These are phyloP conservation scores for Sprattus sprattus DNA, from an alignment of 2,113 vertebrate species.

Conservation along the genomic window DNA sequence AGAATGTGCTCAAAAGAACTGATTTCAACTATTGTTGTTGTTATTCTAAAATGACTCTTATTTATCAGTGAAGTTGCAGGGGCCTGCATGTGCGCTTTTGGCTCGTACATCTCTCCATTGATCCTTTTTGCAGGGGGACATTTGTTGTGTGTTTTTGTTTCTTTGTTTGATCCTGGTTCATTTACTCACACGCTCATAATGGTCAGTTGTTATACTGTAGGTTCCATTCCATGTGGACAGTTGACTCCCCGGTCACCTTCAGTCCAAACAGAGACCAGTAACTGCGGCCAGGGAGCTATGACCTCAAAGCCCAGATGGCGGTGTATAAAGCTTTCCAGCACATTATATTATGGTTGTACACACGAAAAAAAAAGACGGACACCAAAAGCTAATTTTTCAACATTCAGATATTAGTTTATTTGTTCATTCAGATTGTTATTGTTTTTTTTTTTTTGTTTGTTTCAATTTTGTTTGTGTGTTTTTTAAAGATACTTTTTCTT, in stretches of 20 bases:
- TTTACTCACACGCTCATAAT: conserved; percentile 33
- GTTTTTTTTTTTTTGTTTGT: conserved; percentile 34
- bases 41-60: conserved; percentile 57
- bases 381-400: conserved; percentile 60
- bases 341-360: conserved; percentile 15
- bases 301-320: conserved; percentile 44
- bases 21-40: conserved; percentile 60
- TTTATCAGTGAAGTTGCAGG: conserved; percentile 59
- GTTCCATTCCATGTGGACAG: conserved; percentile 49
- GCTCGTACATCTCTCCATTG: conserved; percentile 52
- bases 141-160: conserved; percentile 16
- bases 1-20: conserved; percentile 65
- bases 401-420: conserved; percentile 22
- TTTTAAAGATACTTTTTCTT: conserved; percentile 24
- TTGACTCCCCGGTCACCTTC: conserved; percentile 24
- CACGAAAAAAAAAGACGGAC: conserved; percentile 25
- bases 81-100: conserved; percentile 53
- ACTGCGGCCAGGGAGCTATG: conserved; percentile 52
- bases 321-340: conserved; percentile 44
- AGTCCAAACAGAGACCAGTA: conserved; percentile 57
- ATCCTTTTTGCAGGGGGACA: conserved; percentile 14
- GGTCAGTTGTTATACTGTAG: conserved; percentile 41
- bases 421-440: not conserved
- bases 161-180: not conserved
- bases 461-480: conserved; percentile 19